Base-by-base conservation (phyloP, 1,140 invertebrate species). In the Mamestra configurata region DNA sequence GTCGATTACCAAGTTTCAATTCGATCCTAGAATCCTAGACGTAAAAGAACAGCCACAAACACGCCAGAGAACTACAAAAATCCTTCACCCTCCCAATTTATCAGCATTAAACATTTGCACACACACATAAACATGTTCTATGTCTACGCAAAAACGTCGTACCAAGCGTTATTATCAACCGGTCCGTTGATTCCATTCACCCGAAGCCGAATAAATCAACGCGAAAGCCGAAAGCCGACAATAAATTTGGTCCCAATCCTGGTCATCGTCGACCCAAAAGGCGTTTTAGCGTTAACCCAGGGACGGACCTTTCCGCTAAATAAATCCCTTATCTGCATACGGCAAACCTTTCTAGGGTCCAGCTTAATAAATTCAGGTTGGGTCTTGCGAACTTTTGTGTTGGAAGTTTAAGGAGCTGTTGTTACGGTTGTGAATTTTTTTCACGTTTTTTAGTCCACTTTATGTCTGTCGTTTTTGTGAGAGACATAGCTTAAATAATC, bases 261-360 rank as follows among this genome's bases (percentile, higher is more conserved):
- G 93, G 92, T 92, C 93, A 94, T 93, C 92, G 87, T 77, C 86
- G 91, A 90, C 90, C 93, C 91, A 85, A 91, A 88, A 89, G 89
- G 88, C 92, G 89, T 90, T 91, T 89, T 88, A 89, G 90, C 84
- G 89, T 85, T 93, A 92, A 93, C 91, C 91, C 89, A 73, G 87
- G 90, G 91, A 91, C 90, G 92, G 92, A 94, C 92, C 92, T 94
- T 94, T 94, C 92, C 92, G 92, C 93, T 94, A 93, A 94, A 94
- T 94, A 94, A 94, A 94, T 94, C 92, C 92, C 93, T 94, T 94
- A 94, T 94, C 93, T 94, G 92, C 92, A 94, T 94, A 94, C 91
- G 92, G 92, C 93, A 93, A 94, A 94, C 93, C 93, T 94, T 94
- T 92, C 90, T 89, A 92, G 92, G 93, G 92, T 94, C 93, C 93